These are phyloP conservation scores for Pomatorhinus ruficollis DNA, from an alignment of 2,113 vertebrate genomes.

Conservation along the genomic window DNA sequence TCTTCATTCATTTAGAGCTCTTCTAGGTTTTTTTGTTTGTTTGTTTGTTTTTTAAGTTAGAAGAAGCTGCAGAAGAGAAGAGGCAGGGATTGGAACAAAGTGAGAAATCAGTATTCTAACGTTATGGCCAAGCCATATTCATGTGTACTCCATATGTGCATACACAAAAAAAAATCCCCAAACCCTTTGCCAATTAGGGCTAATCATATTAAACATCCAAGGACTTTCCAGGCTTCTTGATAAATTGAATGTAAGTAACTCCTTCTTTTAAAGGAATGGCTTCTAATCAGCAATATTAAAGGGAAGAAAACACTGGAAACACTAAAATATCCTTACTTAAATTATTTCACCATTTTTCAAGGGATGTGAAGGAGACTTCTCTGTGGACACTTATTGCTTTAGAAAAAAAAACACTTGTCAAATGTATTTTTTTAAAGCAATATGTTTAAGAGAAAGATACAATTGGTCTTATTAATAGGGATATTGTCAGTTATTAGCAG, in stretches of 20 bases:
- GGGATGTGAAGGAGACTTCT: background rate
- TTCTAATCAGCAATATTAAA: background rate
- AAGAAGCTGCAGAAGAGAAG: background rate
- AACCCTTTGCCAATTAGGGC: fast-evolving
- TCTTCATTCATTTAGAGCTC: background rate
- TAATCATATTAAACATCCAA: background rate
- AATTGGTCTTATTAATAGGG: background rate
- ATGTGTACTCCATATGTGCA: fast-evolving
- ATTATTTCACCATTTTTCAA: background rate
- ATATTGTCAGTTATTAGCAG: background rate
- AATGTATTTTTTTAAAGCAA: background rate
- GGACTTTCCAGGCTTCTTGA: background rate
- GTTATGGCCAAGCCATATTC: background rate
- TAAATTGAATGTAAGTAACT: background rate
- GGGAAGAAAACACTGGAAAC: background rate
- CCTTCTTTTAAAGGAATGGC: background rate
- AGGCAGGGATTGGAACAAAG: background rate
- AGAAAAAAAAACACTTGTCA: background rate
- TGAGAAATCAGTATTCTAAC: background rate
- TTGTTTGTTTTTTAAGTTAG: no score
- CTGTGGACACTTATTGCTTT: background rate
- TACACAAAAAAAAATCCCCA: background rate
- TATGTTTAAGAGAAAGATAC: background rate
- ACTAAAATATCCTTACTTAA: background rate
- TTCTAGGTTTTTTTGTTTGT: no score